Percentiles rank a stretch among this genome's conserved stretches.
Conservation (phyloP, 2,113 vertebrate genomes). For the Otolemur garnettii region DNA sequence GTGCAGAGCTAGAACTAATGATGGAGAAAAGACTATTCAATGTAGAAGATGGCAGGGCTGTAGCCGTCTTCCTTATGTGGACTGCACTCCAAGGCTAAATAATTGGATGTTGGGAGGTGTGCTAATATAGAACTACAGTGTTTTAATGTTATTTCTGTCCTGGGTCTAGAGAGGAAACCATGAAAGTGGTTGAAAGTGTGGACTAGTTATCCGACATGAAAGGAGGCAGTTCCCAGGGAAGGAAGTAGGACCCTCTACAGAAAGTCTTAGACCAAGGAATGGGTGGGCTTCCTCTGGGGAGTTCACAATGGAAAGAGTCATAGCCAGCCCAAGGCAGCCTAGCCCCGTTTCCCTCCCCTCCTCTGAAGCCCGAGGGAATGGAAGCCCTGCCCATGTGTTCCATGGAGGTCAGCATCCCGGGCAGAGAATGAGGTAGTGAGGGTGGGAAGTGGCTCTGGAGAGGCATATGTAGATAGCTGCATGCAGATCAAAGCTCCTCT, state of each 20-base stretch:
- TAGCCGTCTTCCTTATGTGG: background rate
- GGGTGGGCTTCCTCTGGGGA: background rate
- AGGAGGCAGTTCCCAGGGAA: background rate
- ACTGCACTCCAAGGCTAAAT: background rate
- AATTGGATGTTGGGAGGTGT: background rate
- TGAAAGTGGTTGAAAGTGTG: background rate
- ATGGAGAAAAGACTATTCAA: background rate
- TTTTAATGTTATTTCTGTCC: background rate
- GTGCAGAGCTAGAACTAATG: background rate
- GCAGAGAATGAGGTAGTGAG: background rate
- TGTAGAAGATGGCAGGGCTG: background rate
- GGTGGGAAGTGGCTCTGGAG: background rate
- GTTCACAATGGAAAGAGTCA: background rate
- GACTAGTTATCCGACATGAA: background rate
- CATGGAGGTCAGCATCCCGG: background rate
- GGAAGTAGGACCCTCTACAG: background rate
- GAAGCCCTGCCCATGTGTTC: background rate
- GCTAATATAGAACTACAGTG: background rate
- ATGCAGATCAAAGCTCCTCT: background rate
- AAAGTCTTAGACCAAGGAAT: background rate
- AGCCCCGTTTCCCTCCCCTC: background rate
- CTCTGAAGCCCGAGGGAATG: background rate
- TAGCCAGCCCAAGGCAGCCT: background rate
- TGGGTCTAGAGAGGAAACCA: constrained; percentile 1
- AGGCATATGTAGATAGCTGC: background rate